These are phyloP conservation scores for Tupaia chinensis DNA, from an alignment of 2,113 vertebrate species.

Conservation along the genomic window DNA sequence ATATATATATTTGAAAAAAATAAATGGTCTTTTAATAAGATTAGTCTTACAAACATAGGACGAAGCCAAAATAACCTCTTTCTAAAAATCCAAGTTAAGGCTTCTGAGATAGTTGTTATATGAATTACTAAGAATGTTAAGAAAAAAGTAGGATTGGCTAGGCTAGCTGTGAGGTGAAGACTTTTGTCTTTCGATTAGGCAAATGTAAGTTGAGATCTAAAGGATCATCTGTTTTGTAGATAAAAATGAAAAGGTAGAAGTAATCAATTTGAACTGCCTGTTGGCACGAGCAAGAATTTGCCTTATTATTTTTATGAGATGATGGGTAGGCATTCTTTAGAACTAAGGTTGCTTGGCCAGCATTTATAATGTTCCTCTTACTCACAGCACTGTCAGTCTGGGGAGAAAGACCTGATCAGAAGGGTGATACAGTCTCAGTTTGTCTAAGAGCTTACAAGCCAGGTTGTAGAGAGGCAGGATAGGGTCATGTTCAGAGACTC, in stretches of 20 bases:
- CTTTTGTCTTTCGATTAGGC: neutral
- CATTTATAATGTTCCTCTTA: neutral
- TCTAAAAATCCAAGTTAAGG: neutral
- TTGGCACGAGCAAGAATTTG: neutral
- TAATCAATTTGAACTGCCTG: neutral
- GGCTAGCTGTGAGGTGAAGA: neutral
- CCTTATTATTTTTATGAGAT: neutral
- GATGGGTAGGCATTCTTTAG: neutral
- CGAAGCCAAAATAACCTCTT: neutral
- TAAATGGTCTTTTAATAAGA: neutral
- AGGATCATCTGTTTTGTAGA: constrained; percentile 9
- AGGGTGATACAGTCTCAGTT: neutral
- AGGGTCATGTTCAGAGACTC: neutral
- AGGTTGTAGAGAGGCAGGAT: neutral
- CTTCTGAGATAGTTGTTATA: neutral
- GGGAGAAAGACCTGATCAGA: neutral
- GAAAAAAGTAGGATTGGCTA: neutral
- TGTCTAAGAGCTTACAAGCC: neutral
- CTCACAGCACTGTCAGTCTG: neutral
- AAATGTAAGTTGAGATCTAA: neutral
- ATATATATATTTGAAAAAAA: neutral
- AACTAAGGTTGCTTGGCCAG: neutral
- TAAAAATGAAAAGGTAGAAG: constrained; percentile 25
- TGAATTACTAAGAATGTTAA: neutral
- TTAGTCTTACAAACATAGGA: neutral